phyloP scores from a whole-genome alignment of 2,888 invertebrate species.

The Micoletzkya japonica region DNA sequence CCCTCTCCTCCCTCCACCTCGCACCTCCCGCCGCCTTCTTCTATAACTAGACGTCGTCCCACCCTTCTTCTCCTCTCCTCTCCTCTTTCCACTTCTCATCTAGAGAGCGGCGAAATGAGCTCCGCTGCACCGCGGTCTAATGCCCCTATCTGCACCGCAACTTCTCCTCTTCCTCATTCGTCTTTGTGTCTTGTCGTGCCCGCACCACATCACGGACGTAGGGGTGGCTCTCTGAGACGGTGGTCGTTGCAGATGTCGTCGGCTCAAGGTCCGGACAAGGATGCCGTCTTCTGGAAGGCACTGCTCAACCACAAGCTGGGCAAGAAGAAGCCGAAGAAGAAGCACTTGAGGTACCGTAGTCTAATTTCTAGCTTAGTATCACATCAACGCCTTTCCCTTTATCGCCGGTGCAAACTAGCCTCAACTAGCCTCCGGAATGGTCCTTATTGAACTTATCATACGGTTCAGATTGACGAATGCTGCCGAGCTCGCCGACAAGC shows the following conservation, averaged over 20 bases:
- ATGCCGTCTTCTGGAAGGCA: slow-evolving; percentile 49
- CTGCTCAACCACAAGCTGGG: slow-evolving; percentile 46
- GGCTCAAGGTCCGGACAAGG: slow-evolving; percentile 35
- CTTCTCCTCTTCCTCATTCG: background rate
- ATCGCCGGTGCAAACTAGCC: no score
- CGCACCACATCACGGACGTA: no score
- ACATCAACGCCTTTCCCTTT: no score
- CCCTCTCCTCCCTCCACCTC: slow-evolving; percentile 6
- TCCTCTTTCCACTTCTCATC: slow-evolving; percentile 1
- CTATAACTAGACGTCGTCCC: slow-evolving; percentile 1
- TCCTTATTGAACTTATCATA: slow-evolving; percentile 22
- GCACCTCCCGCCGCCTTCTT: slow-evolving; percentile 1
- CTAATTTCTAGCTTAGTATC: no score
- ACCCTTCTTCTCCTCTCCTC: slow-evolving; percentile 10
- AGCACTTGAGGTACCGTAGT: no score
- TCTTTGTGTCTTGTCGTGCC: no score
- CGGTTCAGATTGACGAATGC: slow-evolving; percentile 35
- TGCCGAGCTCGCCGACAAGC: slow-evolving; percentile 40
- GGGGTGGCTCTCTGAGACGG: no score
- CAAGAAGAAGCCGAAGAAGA: slow-evolving; percentile 50
- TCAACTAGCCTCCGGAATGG: no score
- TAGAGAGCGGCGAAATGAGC: no score
- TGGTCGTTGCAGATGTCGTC: slow-evolving; percentile 14
- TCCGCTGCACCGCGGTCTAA: background rate
- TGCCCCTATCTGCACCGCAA: background rate